A percentile compares a stretch with the other conserved stretches of the same genome.
Conservation (phyloP, 2,888 invertebrate genomes). For the Melinaea marsaeus region DNA sequence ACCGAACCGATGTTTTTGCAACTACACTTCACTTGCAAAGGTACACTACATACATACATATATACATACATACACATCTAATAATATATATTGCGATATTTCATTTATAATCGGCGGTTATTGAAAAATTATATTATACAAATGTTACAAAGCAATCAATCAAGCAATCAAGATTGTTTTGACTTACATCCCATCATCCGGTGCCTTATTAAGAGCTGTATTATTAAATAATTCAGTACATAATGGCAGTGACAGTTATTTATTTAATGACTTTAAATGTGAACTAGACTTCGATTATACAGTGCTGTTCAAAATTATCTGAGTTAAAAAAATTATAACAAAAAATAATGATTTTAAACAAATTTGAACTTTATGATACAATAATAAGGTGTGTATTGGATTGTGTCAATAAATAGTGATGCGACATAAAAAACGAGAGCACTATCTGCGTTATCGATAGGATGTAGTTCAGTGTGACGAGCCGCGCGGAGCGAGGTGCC, state of each 20-base stretch:
- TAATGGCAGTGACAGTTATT: no score
- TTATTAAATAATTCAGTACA: no score
- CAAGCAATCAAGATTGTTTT: no score
- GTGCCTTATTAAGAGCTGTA: no score
- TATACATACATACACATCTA: not conserved
- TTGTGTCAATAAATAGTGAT: slow-evolving; percentile 15
- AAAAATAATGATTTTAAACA: not conserved
- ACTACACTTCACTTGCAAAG: slow-evolving; percentile 4
- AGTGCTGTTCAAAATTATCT: no score
- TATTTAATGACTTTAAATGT: no score
- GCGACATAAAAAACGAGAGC: slow-evolving; percentile 28
- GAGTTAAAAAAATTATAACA: not conserved
- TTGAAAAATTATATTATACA: no score
- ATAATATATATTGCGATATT: not conserved
- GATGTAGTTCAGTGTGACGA: slow-evolving; percentile 58
- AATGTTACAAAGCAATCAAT: no score
- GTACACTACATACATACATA: not conserved
- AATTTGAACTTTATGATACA: not conserved
- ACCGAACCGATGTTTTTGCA: not conserved
- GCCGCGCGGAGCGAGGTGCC: slow-evolving; percentile 42
- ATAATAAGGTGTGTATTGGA: slow-evolving; percentile 10
- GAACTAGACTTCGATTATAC: no score
- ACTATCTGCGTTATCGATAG: slow-evolving; percentile 40
- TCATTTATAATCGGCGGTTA: not conserved
- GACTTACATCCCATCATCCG: no score